Evolutionary conservation across 1,140 invertebrate species (phyloP).

Genomic region (Drosophila bipectinata): DNA sequence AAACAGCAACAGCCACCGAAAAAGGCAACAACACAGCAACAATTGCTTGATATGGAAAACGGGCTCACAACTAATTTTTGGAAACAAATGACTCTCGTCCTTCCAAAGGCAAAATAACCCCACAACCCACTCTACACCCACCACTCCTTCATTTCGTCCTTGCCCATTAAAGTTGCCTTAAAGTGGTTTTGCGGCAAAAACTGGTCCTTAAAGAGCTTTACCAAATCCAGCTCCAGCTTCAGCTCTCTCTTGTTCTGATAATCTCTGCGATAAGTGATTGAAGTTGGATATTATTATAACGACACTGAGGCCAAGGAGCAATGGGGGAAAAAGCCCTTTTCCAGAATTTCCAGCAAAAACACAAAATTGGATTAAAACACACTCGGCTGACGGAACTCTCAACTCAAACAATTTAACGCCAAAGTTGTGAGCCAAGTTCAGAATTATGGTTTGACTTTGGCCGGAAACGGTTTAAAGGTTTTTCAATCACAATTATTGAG

Average conservation of each 20-base stretch:
- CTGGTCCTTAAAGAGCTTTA: slow-evolving; percentile 3
- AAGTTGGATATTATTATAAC: slow-evolving; percentile 29
- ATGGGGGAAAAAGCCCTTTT: not conserved
- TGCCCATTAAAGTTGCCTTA: slow-evolving; percentile 32
- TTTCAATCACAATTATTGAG: not conserved
- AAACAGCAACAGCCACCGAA: slow-evolving; percentile 35
- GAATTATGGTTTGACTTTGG: not conserved
- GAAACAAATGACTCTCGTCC: slow-evolving; percentile 71
- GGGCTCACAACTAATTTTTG: slow-evolving; percentile 74
- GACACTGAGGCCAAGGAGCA: not conserved
- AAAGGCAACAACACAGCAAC: slow-evolving; percentile 55
- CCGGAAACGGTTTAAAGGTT: not conserved
- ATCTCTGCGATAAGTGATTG: slow-evolving; percentile 35
- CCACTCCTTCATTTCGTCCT: not conserved
- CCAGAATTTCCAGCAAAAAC: not conserved
- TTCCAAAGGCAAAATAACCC: not conserved
- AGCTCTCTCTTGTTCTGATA: slow-evolving; percentile 20
- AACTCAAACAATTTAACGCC: not conserved
- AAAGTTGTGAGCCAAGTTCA: not conserved
- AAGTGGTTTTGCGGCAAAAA: slow-evolving; percentile 8
- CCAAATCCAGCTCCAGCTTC: not conserved
- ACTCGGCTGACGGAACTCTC: not conserved
- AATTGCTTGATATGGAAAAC: slow-evolving; percentile 66
- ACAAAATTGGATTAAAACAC: slow-evolving; percentile 1
- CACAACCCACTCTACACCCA: too few species aligned